These are phyloP conservation scores for Gallinago media DNA, from an alignment of 2,113 vertebrate species.

Conservation along the genomic window DNA sequence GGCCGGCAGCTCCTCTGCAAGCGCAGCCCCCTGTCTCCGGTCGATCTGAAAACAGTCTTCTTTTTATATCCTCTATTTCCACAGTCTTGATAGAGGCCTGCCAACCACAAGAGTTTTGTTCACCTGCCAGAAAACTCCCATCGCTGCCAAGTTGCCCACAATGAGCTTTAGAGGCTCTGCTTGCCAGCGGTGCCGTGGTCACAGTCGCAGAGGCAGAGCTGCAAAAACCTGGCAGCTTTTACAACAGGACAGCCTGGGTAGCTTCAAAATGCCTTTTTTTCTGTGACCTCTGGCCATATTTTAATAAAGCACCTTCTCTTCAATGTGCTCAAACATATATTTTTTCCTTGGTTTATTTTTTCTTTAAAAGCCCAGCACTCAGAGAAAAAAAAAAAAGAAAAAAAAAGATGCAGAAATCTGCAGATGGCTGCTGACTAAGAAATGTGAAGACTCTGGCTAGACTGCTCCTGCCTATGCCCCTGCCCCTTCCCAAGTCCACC, in stretches of 20 bases:
- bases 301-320: background rate
- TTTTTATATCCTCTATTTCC: background rate
- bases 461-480: background rate
- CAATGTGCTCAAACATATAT: fast-evolving
- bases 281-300: background rate
- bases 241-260: background rate
- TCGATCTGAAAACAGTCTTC: background rate
- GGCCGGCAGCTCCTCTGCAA: fast-evolving
- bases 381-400: background rate
- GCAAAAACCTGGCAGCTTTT: background rate
- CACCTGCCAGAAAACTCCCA: background rate
- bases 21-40: background rate
- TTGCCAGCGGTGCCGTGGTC: background rate
- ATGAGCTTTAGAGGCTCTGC: background rate
- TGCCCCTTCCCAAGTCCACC: background rate
- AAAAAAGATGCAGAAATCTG: background rate
- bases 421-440: fast-evolving
- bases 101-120: background rate
- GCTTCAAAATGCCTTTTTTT: background rate
- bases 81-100: background rate
- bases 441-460: background rate
- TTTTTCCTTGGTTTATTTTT: background rate
- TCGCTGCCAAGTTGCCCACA: background rate
- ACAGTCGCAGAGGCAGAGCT: fast-evolving
- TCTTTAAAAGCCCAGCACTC: background rate